Evolutionary conservation across 2,113 vertebrate genomes (phyloP).

Genomic region (Syngnathus typhle): DNA sequence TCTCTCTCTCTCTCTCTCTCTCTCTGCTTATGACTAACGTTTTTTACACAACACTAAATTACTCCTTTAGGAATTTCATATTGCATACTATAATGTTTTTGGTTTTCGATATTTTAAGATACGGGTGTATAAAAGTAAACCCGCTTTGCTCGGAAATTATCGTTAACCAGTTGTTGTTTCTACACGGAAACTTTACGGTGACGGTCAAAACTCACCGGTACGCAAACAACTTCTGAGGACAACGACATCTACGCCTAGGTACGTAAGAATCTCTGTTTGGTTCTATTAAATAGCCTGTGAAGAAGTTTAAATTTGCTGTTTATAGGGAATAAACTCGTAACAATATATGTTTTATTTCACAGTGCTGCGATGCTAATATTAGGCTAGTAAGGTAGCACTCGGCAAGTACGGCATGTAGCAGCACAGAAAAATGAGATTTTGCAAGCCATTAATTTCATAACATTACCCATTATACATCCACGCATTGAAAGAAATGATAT

Average conservation of each 20-base stretch:
- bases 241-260: background rate
- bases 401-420: background rate
- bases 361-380: background rate
- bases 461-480: too few species aligned
- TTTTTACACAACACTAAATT: background rate
- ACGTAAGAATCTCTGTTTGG: background rate
- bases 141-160: slow-evolving; percentile 1
- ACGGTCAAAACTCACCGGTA: slow-evolving; percentile 5
- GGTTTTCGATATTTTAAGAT: background rate
- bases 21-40: too few species aligned
- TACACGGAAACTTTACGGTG: background rate
- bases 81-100: background rate
- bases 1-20: too few species aligned
- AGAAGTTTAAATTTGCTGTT: background rate
- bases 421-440: background rate
- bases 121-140: background rate
- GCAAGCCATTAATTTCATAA: background rate
- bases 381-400: background rate
- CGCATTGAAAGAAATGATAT: too few species aligned
- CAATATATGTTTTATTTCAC: background rate
- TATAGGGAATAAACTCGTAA: background rate
- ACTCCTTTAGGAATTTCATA: background rate
- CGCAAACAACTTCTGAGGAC: background rate
- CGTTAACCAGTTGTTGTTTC: background rate
- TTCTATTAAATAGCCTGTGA: background rate